Percentiles rank a stretch among this genome's conserved stretches.
phyloP scores from a whole-genome alignment of 2,113 vertebrate species.

The Gobius niger region DNA sequence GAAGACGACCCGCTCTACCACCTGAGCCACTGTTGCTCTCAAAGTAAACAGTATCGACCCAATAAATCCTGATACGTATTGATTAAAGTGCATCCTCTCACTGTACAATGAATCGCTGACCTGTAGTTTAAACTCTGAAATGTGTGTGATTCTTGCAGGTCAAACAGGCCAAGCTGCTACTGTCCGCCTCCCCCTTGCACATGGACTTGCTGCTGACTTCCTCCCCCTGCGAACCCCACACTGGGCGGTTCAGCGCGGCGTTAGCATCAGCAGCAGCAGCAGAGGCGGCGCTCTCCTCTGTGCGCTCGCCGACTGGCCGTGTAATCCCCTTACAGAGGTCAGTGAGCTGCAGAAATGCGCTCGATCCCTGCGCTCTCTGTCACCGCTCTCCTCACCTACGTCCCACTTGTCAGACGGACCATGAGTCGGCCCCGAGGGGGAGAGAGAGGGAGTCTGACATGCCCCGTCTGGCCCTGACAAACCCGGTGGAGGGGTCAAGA shows the following conservation, averaged over 20 bases:
- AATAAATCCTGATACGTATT: too few relatives aligned
- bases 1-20: too few relatives aligned
- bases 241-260: background rate
- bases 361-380: constrained; percentile 25
- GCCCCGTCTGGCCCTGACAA: background rate
- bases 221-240: background rate
- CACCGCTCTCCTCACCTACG: constrained; percentile 12
- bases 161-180: background rate
- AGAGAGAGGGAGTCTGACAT: background rate
- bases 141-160: too few relatives aligned
- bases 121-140: too few relatives aligned
- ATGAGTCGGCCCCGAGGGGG: background rate
- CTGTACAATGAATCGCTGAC: too few relatives aligned
- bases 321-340: constrained; percentile 72
- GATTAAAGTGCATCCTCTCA: too few relatives aligned
- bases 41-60: too few relatives aligned
- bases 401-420: constrained; percentile 16
- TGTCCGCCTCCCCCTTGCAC: background rate
- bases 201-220: background rate
- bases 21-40: too few relatives aligned
- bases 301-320: constrained; percentile 37
- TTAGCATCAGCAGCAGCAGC: constrained; percentile 21
- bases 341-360: constrained; percentile 68
- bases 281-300: background rate
- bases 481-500: background rate